phyloP scores from a whole-genome alignment of 2,888 invertebrate genomes.

The Pterobdella sp. region DNA sequence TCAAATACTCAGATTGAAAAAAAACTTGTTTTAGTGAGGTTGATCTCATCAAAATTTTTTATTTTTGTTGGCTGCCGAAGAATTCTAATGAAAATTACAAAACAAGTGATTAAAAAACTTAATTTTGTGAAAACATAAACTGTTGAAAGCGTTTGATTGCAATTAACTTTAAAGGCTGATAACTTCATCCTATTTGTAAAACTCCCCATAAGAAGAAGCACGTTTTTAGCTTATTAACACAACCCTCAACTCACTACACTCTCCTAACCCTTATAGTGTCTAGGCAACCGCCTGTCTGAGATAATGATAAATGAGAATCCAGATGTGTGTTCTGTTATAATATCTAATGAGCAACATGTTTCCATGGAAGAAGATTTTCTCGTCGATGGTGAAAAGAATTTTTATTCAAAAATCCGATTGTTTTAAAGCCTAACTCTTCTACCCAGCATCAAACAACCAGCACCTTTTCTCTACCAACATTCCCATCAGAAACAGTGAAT shows the following conservation, averaged over 20 bases:
- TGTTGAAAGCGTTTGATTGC: no score
- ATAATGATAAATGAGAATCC: slow-evolving; percentile 67
- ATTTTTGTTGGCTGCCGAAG: neutral
- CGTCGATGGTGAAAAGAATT: slow-evolving; percentile 60
- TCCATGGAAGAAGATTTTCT: slow-evolving; percentile 79
- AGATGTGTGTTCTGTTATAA: slow-evolving; percentile 46
- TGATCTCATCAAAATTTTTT: no score
- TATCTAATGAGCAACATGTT: slow-evolving; percentile 49
- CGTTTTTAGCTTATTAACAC: no score
- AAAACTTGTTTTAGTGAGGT: no score
- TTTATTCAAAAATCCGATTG: neutral
- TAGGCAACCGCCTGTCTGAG: slow-evolving; percentile 83
- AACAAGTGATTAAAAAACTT: no score
- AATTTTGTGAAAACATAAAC: no score
- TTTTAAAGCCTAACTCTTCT: neutral
- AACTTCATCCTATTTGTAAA: no score
- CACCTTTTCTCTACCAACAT: neutral
- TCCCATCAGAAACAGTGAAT: slow-evolving; percentile 47
- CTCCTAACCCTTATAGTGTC: slow-evolving; percentile 54
- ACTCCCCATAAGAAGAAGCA: no score
- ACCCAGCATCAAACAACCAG: neutral
- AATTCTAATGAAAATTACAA: neutral
- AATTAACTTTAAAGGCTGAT: no score
- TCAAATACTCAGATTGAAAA: no score
- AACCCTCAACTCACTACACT: neutral